Conservation (phyloP, 2,888 invertebrate genomes). For the Thyatira batis region DNA sequence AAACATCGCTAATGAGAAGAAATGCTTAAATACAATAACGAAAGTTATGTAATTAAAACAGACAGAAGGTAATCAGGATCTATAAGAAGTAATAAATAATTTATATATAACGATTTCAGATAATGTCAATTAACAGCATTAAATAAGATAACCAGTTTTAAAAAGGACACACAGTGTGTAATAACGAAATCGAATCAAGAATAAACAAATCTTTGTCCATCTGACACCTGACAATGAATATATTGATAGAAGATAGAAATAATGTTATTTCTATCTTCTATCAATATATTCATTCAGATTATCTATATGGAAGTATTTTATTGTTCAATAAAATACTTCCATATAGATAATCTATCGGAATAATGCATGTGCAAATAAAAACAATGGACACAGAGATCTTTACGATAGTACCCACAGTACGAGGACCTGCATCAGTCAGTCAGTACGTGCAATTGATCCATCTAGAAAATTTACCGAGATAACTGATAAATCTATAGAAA, state of each 20-base stretch:
- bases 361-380: not conserved
- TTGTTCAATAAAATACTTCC: not conserved
- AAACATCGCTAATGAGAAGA: not conserved
- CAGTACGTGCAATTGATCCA: conserved; percentile 18
- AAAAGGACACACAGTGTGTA: no score
- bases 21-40: not conserved
- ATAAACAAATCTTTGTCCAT: no score
- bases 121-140: not conserved
- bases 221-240: not conserved
- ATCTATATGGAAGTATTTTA: no score
- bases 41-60: not conserved
- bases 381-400: conserved; percentile 23
- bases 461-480: conserved; percentile 18
- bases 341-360: not conserved
- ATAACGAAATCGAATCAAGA: no score
- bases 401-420: conserved; percentile 13
- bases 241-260: not conserved
- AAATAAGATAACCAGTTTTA: not conserved
- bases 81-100: not conserved
- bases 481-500: conserved; percentile 18
- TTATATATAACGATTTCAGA: not conserved
- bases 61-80: not conserved
- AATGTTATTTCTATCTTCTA: no score
- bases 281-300: not conserved
- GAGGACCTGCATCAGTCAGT: conserved; percentile 19